Evolutionary conservation across 2,113 vertebrate species (phyloP), one percentile per base, ranked within the genome.

Genomic region (Petrocephalus zakoni): DNA sequence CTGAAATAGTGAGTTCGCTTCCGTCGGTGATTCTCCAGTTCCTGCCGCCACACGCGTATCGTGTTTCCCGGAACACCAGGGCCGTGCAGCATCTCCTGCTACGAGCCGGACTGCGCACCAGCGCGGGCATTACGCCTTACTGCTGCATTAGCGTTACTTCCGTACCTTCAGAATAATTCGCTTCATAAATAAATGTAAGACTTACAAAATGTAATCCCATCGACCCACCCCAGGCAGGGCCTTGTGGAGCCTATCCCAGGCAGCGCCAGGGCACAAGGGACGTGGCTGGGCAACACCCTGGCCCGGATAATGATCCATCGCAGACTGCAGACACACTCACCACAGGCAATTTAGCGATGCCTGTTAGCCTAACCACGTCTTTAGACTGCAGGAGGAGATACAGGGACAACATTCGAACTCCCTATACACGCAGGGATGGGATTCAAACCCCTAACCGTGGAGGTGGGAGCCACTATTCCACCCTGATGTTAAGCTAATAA

Each of bases 11-110:
- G 75, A 85, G 56, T 89, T 85, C 49, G n/a, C 68, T 90, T 90
- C 88, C 88, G 87, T 88, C 90, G 88, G 86, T 90, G 88, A 91
- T 92, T 91, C 82, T 90, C 7, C 47, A 22, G n/a, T 19, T 64
- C 87, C 75, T 89, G 61, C 5, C 49, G 87, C 47, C 82, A 68
- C 53, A 37, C 51, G 22, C 46, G n/a, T 68, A 85, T 89, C 82
- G 25, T 8, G 56, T 88, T 83, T 89, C 56, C 53, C 83, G 25
- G 61, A 8, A 49, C 88, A 53, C 29, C 42, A n/a, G 55, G 84
- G 37, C 56, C 21, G 47, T 46, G 22, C 83, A 34, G 49, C 42
- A 4, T 34, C 64, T 15, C 46, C 34, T 47, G 34, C 55, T 47
- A 2, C 21, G 22, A 46, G 53, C 21, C 64, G 72, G 72, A 78